Percentiles rank a stretch among this genome's conserved stretches.
Evolutionary conservation across 2,797 vertebrate genomes (phyloP).

Genomic region (Siniperca scherzeri): DNA sequence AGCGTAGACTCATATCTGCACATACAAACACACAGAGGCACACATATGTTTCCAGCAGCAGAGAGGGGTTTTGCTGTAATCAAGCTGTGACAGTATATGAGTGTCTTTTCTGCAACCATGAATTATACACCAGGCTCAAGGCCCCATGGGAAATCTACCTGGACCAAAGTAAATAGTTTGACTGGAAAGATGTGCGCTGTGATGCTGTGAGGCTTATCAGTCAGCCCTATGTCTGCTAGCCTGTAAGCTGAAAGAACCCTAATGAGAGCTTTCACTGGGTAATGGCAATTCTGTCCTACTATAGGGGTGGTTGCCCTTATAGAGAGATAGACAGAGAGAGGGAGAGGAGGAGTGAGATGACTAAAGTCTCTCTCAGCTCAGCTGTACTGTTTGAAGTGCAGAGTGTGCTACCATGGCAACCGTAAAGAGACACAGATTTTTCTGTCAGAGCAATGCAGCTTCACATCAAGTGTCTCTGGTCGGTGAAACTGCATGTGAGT

Average conservation of each 20-base stretch:
- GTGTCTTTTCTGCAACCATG: slow-evolving; percentile 38
- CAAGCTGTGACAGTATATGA: slow-evolving; percentile 49
- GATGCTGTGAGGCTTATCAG: slow-evolving; percentile 38
- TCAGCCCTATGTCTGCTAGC: slow-evolving; percentile 11
- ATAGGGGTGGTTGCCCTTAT: slow-evolving; percentile 58
- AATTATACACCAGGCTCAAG: slow-evolving; percentile 44
- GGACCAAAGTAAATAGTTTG: slow-evolving; percentile 52
- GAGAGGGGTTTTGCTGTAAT: slow-evolving; percentile 34
- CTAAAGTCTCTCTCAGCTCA: slow-evolving; percentile 80
- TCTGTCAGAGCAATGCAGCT: slow-evolving; percentile 61
- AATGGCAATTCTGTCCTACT: slow-evolving; percentile 33
- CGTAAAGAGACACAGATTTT: slow-evolving; percentile 73
- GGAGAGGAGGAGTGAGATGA: slow-evolving; percentile 70
- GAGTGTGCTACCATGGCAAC: slow-evolving; percentile 86
- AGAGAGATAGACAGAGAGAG: slow-evolving; percentile 36
- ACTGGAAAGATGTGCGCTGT: slow-evolving; percentile 28
- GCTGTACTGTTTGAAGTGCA: slow-evolving; percentile 80
- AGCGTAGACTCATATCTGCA: slow-evolving; percentile 60
- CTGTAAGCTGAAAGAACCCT: slow-evolving; percentile 32
- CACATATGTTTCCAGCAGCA: slow-evolving; percentile 54
- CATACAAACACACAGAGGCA: slow-evolving; percentile 34
- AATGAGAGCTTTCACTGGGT: slow-evolving; percentile 54
- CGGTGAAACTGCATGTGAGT: slow-evolving; percentile 32
- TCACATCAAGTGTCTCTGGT: slow-evolving; percentile 59
- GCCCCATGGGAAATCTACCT: slow-evolving; percentile 69